Evolutionary conservation across 2,888 invertebrate species (phyloP), one percentile per base, ranked within the genome.

Genomic region (Glyphotaelius pellucidus): DNA sequence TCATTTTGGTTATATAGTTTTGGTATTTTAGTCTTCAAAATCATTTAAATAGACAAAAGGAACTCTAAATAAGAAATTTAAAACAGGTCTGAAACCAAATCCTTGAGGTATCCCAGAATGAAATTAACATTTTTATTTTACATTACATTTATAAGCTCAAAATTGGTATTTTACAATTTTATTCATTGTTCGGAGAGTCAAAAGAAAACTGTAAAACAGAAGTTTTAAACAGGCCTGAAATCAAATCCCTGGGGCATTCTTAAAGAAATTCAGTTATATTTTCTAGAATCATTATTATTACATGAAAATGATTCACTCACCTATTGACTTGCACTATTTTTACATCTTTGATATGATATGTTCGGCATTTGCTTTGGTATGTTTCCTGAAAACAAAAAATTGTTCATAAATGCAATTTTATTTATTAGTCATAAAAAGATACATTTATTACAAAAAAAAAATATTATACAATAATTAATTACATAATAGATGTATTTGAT

Each of bases 361-460:
- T 97, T 94, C 97, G 97, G 94, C 97, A 97, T 95, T 97, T 97
- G 94, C 96, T 97, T 95, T 98, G 97, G 95, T 97, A 98, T 93
- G 96, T 97, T 95, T 98, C 98, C 97, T 97, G 95, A 52, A 96
- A 95, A 92, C 93, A 93, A 93, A 38, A 35, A 42, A 81, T 15
- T 31, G 0, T 19, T 31, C 25, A 81, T 81, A 14, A 81, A 81
- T 32, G 12, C 31, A 38, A 81, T 15, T n/a, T n/a, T n/a, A n/a
- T n/a, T n/a, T n/a, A n/a, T n/a, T n/a, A n/a, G n/a, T n/a, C n/a
- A n/a, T n/a, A n/a, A n/a, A n/a, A n/a, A n/a, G n/a, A n/a, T n/a
- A n/a, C n/a, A n/a, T n/a, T n/a, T n/a, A n/a, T n/a, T n/a, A n/a
- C n/a, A n/a, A n/a, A n/a, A n/a, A n/a, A n/a, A n/a, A n/a, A n/a